Conservation (phyloP, 2,113 vertebrate species). For the Antigone vipio region DNA sequence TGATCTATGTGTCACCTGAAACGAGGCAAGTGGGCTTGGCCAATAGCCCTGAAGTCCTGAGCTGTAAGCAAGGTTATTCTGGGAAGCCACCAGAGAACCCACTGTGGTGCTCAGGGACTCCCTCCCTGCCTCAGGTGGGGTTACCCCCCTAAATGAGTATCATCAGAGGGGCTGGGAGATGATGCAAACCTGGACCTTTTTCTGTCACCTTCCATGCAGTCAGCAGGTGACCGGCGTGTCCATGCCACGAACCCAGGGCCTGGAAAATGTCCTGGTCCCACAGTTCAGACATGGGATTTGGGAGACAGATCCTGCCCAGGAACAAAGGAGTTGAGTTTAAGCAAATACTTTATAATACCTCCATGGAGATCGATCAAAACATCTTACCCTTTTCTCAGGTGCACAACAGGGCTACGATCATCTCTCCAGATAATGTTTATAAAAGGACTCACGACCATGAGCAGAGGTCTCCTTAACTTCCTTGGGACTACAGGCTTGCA, state of each 20-base stretch:
- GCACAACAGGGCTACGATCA: neutral
- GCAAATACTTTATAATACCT: neutral
- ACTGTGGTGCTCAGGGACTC: neutral
- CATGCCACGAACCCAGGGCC: neutral
- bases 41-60: neutral
- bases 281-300: neutral
- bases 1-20: neutral
- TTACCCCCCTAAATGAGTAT: neutral
- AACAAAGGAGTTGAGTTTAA: neutral
- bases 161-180: neutral
- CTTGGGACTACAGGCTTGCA: neutral
- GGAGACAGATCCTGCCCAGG: neutral
- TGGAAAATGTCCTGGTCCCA: neutral
- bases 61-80: neutral
- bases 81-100: neutral
- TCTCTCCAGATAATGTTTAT: neutral
- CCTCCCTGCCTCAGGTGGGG: neutral
- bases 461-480: neutral
- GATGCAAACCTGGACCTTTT: neutral
- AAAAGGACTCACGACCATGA: neutral
- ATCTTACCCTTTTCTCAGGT: neutral
- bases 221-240: neutral
- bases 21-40: neutral
- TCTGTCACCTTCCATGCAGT: neutral
- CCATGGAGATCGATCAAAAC: neutral